Conservation (phyloP, 2,113 vertebrate genomes). For the Gallinago media region DNA sequence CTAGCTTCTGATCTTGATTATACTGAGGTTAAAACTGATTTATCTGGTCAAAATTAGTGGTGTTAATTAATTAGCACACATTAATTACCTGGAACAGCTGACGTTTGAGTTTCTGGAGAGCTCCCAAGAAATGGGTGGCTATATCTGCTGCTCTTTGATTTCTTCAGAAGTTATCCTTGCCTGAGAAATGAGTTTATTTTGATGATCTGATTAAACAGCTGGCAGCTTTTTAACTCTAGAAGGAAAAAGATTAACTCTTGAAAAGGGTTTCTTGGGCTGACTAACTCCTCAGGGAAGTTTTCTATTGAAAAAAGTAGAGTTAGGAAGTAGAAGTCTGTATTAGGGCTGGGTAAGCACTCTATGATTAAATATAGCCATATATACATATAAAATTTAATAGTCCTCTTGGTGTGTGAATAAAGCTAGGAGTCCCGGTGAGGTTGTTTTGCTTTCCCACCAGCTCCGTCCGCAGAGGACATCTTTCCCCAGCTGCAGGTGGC, state of each 20-base stretch:
- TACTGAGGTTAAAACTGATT: neutral
- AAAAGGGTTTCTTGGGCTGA: neutral
- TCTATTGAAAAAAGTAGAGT: neutral
- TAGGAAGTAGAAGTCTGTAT: neutral
- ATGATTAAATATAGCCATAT: neutral
- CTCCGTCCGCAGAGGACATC: neutral
- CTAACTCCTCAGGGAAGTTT: neutral
- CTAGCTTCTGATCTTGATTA: neutral
- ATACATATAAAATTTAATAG: too few species aligned
- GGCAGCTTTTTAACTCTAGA: neutral
- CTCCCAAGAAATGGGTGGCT: neutral
- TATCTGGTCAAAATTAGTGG: neutral
- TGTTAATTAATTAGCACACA: neutral
- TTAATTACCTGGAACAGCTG: neutral
- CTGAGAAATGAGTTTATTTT: neutral
- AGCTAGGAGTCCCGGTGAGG: neutral
- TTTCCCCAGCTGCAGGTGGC: neutral
- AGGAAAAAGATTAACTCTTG: neutral
- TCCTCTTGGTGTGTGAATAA: neutral
- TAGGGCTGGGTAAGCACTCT: neutral
- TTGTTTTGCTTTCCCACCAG: neutral
- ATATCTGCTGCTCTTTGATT: neutral
- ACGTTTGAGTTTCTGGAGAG: neutral
- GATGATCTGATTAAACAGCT: neutral
- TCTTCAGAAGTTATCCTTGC: neutral